These are phyloP conservation scores for Brassicogethes aeneus DNA, from an alignment of 2,888 invertebrate genomes.

Conservation along the genomic window DNA sequence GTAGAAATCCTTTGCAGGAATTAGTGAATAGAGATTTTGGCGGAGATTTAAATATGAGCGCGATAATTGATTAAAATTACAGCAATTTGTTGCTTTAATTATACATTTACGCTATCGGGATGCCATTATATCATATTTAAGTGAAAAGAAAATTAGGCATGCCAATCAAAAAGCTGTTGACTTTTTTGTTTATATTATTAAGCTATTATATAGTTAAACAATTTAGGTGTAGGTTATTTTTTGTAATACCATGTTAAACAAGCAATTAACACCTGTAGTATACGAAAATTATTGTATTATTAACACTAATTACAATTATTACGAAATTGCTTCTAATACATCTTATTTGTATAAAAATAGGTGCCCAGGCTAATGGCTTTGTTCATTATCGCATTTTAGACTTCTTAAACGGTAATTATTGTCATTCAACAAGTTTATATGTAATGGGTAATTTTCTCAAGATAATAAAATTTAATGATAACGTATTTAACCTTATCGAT, in stretches of 20 bases:
- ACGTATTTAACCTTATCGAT: not conserved
- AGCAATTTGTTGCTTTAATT: conserved; percentile 39
- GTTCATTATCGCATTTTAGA: not conserved
- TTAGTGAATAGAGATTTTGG: conserved; percentile 16
- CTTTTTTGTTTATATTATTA: conserved; percentile 35
- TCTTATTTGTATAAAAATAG: conserved; percentile 15
- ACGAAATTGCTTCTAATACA: conserved; percentile 13
- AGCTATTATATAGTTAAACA: conserved; percentile 28
- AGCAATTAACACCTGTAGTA: conserved; percentile 18
- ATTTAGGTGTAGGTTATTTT: conserved; percentile 18
- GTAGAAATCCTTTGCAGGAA: too few relatives aligned
- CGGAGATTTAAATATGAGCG: conserved; percentile 15
- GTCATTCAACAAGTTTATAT: not conserved
- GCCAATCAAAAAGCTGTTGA: conserved; percentile 36
- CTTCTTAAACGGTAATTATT: not conserved
- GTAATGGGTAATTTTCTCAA: not conserved
- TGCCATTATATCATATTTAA: conserved; percentile 34
- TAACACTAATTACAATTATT: conserved; percentile 19
- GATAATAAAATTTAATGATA: not conserved
- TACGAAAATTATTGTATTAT: conserved; percentile 15
- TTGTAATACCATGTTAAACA: conserved; percentile 20
- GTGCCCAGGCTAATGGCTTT: not conserved
- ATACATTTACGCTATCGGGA: conserved; percentile 35
- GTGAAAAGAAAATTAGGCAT: conserved; percentile 33
- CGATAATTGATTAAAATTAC: conserved; percentile 39